Percentiles rank a stretch among this genome's conserved stretches.
Evolutionary conservation across 1,140 invertebrate species (phyloP).

Genomic region (Coboldia fuscipes): DNA sequence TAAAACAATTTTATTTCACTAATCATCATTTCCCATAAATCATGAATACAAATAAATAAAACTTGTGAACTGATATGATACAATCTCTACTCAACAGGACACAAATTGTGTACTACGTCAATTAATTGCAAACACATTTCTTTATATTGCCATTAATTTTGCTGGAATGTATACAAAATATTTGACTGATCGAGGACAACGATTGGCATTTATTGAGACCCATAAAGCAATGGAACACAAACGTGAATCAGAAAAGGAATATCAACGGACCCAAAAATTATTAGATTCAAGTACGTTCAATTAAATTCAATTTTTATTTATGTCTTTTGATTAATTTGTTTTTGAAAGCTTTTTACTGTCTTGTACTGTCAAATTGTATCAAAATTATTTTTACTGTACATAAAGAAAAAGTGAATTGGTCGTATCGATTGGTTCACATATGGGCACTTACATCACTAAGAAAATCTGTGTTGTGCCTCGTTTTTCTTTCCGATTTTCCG

Average conservation of each 20-base stretch:
- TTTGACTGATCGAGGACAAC: conserved; percentile 80
- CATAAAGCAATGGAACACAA: conserved; percentile 87
- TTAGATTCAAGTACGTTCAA: conserved; percentile 49
- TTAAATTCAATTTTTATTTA: not conserved
- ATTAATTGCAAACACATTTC: conserved; percentile 51
- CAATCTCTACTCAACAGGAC: conserved; percentile 18
- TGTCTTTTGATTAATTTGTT: not conserved
- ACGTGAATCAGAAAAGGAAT: conserved; percentile 79
- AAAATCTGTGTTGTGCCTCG: no score
- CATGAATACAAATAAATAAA: no score
- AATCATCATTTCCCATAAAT: no score
- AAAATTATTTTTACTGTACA: not conserved
- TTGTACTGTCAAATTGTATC: conserved; percentile 6
- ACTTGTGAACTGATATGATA: not conserved
- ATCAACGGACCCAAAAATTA: conserved; percentile 83
- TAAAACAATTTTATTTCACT: no score
- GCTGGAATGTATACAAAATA: conserved; percentile 95
- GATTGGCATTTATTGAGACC: conserved; percentile 90
- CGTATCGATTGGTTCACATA: no score
- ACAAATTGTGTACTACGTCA: conserved; percentile 36
- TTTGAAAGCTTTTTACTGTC: conserved; percentile 7
- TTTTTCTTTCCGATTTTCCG: no score
- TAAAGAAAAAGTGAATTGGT: not conserved
- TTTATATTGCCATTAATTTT: conserved; percentile 77
- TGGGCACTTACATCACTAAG: no score